Conservation (phyloP, 2,888 invertebrate species). For the Xestia ashworthii region DNA sequence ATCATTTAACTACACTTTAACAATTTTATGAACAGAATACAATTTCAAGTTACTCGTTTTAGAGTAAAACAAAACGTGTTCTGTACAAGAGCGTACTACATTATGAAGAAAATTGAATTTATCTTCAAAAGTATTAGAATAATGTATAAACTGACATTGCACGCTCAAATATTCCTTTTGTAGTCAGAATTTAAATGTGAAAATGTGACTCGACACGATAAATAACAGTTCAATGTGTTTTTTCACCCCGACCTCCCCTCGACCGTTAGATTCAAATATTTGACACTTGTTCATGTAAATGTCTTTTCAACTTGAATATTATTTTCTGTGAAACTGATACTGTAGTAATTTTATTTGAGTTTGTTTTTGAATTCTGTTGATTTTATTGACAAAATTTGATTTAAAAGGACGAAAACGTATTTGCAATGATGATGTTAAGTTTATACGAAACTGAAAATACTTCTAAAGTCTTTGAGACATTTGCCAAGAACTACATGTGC, state of each 20-base stretch:
- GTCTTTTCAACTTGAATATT: conserved; percentile 35
- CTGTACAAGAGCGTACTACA: neutral
- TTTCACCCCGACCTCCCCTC: conserved; percentile 54
- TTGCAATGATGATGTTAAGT: neutral
- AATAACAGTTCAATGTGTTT: conserved; percentile 58
- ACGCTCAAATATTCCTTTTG: conserved; percentile 48
- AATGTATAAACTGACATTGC: conserved; percentile 25
- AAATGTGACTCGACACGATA: conserved; percentile 44
- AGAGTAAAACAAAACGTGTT: conserved; percentile 30
- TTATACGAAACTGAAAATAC: neutral
- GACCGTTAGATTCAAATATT: conserved; percentile 38
- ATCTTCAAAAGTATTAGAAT: conserved; percentile 29
- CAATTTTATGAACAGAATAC: conserved; percentile 29
- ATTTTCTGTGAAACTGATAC: conserved; percentile 35
- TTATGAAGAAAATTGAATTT: conserved; percentile 49
- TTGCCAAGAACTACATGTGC: neutral
- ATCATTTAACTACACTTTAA: conserved; percentile 37
- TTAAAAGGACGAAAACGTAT: neutral
- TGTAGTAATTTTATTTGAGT: conserved; percentile 26
- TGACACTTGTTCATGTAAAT: conserved; percentile 45
- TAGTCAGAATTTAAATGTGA: conserved; percentile 56
- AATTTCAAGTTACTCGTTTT: neutral
- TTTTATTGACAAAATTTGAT: neutral
- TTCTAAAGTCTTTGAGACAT: neutral
- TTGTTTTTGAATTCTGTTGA: neutral